A percentile compares a stretch with the other conserved stretches of the same genome.
phyloP scores from a whole-genome alignment of 2,888 invertebrate genomes.

The Troides aeacus region DNA sequence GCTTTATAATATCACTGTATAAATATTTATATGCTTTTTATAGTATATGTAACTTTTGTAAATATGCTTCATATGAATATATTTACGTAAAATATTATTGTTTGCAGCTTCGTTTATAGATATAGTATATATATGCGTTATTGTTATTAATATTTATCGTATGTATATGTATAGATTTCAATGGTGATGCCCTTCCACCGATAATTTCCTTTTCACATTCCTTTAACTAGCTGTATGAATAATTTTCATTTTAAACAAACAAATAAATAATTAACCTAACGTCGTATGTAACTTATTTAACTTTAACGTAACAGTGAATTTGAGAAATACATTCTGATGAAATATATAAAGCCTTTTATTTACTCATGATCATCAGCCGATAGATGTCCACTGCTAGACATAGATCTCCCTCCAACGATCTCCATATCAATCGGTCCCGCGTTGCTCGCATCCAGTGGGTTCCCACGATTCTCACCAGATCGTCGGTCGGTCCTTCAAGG shows the following conservation, averaged over 20 bases:
- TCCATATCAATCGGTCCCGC: too few species aligned
- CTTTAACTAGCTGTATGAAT: constrained; percentile 47
- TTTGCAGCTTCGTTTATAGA: constrained; percentile 55
- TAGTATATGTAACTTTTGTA: constrained; percentile 61
- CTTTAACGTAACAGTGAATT: not conserved
- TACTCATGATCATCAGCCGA: too few species aligned
- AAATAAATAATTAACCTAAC: constrained; percentile 37
- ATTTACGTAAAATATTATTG: constrained; percentile 69
- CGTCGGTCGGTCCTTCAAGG: too few species aligned
- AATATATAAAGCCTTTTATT: constrained; percentile 2
- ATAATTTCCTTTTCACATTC: constrained; percentile 42
- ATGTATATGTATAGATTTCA: constrained; percentile 25
- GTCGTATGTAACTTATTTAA: not conserved
- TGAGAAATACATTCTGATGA: constrained; percentile 22
- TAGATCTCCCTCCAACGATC: too few species aligned
- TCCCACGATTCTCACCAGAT: too few species aligned
- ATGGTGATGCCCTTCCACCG: constrained; percentile 46
- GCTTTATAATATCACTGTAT: not conserved
- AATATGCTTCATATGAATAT: constrained; percentile 67
- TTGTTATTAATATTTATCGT: constrained; percentile 35
- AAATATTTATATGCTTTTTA: not conserved
- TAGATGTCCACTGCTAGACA: too few species aligned
- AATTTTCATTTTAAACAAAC: constrained; percentile 46
- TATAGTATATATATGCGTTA: constrained; percentile 27
- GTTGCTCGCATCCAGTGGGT: too few species aligned